Conservation (phyloP, 2,113 vertebrate species). For the Speoplatyrhinus poulsoni region DNA sequence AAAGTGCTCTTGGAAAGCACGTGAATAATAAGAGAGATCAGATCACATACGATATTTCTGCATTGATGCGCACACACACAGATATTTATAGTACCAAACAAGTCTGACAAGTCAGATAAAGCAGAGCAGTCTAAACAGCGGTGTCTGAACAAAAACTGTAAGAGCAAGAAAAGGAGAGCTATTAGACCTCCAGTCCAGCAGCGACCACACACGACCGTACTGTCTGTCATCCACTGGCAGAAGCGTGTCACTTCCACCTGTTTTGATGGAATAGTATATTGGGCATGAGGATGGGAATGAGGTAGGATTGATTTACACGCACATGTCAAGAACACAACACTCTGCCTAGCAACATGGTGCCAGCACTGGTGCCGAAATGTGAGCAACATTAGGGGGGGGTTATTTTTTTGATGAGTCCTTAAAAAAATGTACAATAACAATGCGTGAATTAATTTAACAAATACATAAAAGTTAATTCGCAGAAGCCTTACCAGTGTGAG, state of each 20-base stretch:
- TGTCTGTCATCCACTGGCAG: slow-evolving; percentile 65
- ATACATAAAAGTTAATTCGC: slow-evolving; percentile 16
- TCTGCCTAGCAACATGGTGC: slow-evolving; percentile 72
- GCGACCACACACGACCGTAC: slow-evolving; percentile 38
- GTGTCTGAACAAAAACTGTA: slow-evolving; percentile 22
- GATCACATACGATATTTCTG: background rate
- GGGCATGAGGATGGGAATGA: slow-evolving; percentile 70
- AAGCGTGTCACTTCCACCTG: slow-evolving; percentile 77
- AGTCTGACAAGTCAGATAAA: background rate
- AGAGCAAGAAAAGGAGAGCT: slow-evolving; percentile 38
- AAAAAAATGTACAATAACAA: slow-evolving; percentile 32
- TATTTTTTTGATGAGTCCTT: slow-evolving; percentile 29
- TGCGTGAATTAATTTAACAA: background rate
- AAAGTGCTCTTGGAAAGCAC: background rate
- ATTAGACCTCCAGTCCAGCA: slow-evolving; percentile 15
- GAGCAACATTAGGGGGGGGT: slow-evolving; percentile 30
- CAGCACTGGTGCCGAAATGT: slow-evolving; percentile 60
- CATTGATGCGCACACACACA: background rate
- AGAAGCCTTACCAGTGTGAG: slow-evolving; percentile 70
- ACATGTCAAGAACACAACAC: slow-evolving; percentile 71
- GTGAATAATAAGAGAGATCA: background rate
- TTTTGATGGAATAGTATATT: slow-evolving; percentile 76
- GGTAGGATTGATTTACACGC: slow-evolving; percentile 72
- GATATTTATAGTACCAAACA: slow-evolving; percentile 1
- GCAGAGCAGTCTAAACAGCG: slow-evolving; percentile 15